Base-by-base conservation (phyloP, 2,113 vertebrate genomes). In the Podarcis cretensis region DNA sequence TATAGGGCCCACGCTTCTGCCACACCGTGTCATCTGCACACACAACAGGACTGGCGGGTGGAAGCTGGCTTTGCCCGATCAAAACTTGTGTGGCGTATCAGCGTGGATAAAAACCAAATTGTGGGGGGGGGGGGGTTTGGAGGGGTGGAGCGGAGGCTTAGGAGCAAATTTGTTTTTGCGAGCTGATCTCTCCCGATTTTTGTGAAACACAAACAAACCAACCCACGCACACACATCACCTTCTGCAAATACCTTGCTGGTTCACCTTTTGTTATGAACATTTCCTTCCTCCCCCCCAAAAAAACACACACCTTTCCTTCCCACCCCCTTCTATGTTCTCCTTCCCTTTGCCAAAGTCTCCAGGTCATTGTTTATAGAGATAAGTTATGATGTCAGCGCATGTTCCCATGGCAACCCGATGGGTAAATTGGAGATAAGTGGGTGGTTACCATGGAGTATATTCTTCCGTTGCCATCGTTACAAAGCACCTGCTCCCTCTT, bases 331-430 rank as follows among this genome's bases (percentile, higher is more conserved):
- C 88, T 82, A 90, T 84, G 87, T 89, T 87, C 27, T 40, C 59
- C 27, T 89, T 86, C 25, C 81, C 74, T n/a, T 54, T 27, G 21
- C 76, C 30, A 75, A 83, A 76, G 37, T 66, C 80, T 88, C 85
- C 80, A 48, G 80, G 89, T 87, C 90, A 12, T 96, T 97, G 97
- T 97, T 98, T 98, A 98, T 96, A 94, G 96, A 95, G 93, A 96
- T 92, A 94, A 97, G 94, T 96, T 95, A 95, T 96, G 97, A 97
- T 97, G 97, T 97, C 97, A 98, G 98, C 96, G 94, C 86, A 92
- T 54, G 97, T 98, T 96, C 95, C 98, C 95, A 96, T 83, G 97
- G 97, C 97, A 96, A 98, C 98, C 5, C 90, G 96, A 94, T 59
- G 94, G 96, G 96, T 96, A 96, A 96, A 96, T 96, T 94, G 93